phyloP scores from a whole-genome alignment of 2,113 vertebrate genomes.

The Ammodytes marinus region DNA sequence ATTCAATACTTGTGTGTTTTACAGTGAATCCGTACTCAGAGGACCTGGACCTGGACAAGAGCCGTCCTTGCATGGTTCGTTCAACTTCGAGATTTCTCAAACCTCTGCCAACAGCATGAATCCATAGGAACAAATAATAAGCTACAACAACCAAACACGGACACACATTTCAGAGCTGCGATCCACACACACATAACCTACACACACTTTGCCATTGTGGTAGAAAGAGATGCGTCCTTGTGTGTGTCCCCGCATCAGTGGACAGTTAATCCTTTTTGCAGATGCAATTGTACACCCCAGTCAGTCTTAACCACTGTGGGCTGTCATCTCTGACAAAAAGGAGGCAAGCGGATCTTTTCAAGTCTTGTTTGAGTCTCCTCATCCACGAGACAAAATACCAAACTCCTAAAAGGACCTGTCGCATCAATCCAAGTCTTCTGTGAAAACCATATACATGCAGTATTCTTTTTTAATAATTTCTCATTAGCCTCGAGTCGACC shows the following conservation, averaged over 20 bases:
- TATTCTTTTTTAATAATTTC: neutral
- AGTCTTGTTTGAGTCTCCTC: neutral
- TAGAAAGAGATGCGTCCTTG: conserved; percentile 22
- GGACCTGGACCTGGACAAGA: conserved; percentile 26
- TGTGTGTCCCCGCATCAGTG: neutral
- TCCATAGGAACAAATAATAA: neutral
- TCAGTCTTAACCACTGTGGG: neutral
- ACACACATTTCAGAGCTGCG: conserved; percentile 6
- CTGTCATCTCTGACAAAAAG: conserved; percentile 1
- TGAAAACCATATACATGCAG: neutral
- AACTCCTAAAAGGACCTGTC: conserved; percentile 28
- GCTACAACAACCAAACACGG: neutral
- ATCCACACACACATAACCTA: neutral
- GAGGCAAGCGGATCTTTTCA: neutral
- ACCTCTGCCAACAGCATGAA: neutral
- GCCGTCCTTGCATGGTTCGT: neutral
- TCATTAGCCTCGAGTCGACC: conserved; percentile 11
- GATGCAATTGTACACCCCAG: conserved; percentile 11
- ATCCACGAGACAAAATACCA: neutral
- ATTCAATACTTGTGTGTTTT: conserved; percentile 16
- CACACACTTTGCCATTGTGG: neutral
- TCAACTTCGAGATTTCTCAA: conserved; percentile 1
- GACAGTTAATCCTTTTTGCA: too few relatives aligned
- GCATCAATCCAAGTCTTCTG: neutral
- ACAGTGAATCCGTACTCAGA: conserved; percentile 10